Evolutionary conservation across 2,888 invertebrate genomes (phyloP), one percentile per base, ranked within the genome.

Genomic region (Hemistola chrysoprasaria): DNA sequence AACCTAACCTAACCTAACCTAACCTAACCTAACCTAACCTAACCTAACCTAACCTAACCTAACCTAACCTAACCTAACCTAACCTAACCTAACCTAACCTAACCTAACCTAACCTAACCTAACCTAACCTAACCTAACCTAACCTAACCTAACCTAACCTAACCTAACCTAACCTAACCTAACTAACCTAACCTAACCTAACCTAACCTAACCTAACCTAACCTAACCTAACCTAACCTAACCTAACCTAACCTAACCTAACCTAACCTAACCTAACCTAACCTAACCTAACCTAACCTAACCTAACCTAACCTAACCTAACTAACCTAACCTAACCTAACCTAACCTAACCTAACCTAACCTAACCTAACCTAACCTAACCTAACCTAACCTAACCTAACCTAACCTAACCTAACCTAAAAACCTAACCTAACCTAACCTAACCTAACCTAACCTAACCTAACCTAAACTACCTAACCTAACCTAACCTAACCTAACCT

Each of bases 261-360:
- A 51, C 53, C 53, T 48, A 50, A 52, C 51, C 54, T 52, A 52
- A 55, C 55, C 55, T 52, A 50, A 52, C 50, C 50, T 52, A 52
- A 50, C 55, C 51, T 50, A 51, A 52, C 55, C 52, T 52, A 52
- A 55, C 55, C 52, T 52, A 55, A 55, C 53, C 54, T 54, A 51
- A 54, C 54, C 54, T 54, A 55, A 55, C 55, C 55, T 52, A 55
- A 55, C 55, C 55, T 55, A 55, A 55, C 55, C 55, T 52, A 50
- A 55, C 55, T 52, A 55, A 55, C 55, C 50, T 50, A 50, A 51
- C 51, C 48, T 50, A 49, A 50, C 53, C 50, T 50, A 42, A 48
- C 48, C 50, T 41, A 46, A 40, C 50, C 40, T 40, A 45, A 41
- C 41, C 49, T 42, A 44, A 49, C 47, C 44, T 47, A 47, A 47